Base-by-base conservation (phyloP, 1,140 invertebrate genomes). In the Caenorhabditis inopinata region DNA sequence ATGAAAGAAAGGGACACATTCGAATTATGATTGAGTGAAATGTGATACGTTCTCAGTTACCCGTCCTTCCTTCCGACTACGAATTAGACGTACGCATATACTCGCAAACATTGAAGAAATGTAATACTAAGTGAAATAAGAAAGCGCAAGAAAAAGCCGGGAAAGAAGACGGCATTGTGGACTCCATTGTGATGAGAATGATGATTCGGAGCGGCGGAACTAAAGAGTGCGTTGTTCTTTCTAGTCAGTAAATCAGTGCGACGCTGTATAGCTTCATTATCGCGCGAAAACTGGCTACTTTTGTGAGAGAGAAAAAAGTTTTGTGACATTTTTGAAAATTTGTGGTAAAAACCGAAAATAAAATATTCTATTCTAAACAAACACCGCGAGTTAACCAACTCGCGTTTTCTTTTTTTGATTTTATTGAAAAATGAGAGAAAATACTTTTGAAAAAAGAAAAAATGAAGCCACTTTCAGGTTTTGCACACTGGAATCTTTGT, bases 191-290 rank as follows among this genome's bases (percentile, higher is more conserved):
- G 32, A 32, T 32, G 51, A 68, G 35, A 32, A 68, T 68, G 58
- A 68, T 68, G 58, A 68, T 68, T 68, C 58, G 58, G 58, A 68
- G 58, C 58, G 58, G 58, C 58, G 58, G 58, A 68, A 68, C 58
- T 68, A 68, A 68, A 38, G 58, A 38, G 32, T 38, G 53, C 35
- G 35, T 62, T 68, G 51, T 58, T 58, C 32, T 68, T 38, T 21
- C 29, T 68, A 11, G 12, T 12, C 4, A 16, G 9, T 3, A 29
- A 58, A 32, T n/a, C n/a, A n/a, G n/a, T n/a, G n/a, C n/a, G n/a
- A n/a, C n/a, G n/a, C n/a, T n/a, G n/a, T n/a, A n/a, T n/a, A n/a
- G n/a, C n/a, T n/a, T n/a, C n/a, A n/a, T n/a, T n/a, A n/a, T n/a
- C n/a, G n/a, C n/a, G n/a, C n/a, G n/a, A n/a, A n/a, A n/a, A n/a